These are phyloP conservation scores for Phalacrocorax brasilianus DNA, from an alignment of 2,113 vertebrate genomes.

Conservation along the genomic window DNA sequence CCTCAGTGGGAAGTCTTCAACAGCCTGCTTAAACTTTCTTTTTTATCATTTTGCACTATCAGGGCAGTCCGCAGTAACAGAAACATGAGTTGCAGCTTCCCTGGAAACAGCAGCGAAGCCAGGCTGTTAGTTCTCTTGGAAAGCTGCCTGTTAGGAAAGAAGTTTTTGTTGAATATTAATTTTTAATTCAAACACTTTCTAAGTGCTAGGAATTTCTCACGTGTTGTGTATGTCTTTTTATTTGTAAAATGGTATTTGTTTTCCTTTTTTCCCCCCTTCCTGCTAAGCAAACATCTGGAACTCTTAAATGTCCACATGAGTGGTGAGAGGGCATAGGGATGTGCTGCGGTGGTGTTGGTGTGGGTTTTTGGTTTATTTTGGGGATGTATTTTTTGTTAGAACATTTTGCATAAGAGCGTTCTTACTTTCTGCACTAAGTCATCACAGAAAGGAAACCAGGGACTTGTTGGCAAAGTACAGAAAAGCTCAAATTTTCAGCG, in stretches of 20 bases:
- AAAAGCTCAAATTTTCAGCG: not conserved
- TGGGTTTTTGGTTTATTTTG: not conserved
- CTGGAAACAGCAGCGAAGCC: not conserved
- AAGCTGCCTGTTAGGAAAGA: not conserved
- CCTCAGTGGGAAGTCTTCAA: not conserved
- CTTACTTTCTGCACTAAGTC: not conserved
- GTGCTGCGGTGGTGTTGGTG: not conserved
- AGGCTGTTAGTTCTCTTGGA: not conserved
- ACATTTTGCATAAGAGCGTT: not conserved
- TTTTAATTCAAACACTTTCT: not conserved
- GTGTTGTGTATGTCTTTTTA: not conserved
- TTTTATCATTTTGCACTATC: not conserved
- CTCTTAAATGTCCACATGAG: not conserved
- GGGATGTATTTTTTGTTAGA: not conserved
- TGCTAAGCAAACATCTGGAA: not conserved
- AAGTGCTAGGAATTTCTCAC: not conserved
- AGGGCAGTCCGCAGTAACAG: not conserved
- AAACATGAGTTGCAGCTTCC: not conserved
- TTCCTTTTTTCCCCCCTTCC: rapidly evolving
- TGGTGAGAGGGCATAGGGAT: not conserved
- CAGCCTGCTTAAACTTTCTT: not conserved
- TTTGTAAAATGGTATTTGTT: not conserved
- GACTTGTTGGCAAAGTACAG: not conserved
- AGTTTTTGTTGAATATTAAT: not conserved
- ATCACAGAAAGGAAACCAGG: not conserved